Evolutionary conservation across 1,140 invertebrate species (phyloP).

Genomic region (Mamestra configurata): DNA sequence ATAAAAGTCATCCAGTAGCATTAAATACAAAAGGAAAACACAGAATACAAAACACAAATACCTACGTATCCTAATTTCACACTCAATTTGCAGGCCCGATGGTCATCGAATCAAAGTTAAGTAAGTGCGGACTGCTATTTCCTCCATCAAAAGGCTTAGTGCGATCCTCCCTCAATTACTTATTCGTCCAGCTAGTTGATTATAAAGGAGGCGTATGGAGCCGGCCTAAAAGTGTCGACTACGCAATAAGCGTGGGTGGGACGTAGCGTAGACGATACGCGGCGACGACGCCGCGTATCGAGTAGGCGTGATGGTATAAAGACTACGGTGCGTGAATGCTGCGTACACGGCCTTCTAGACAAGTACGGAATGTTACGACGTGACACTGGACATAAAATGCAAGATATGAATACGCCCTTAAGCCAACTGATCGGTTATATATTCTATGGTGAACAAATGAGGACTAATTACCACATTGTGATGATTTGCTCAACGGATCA

Average conservation of each 20-base stretch:
- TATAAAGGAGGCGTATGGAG: slow-evolving; percentile 11
- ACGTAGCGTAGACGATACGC: too few species aligned
- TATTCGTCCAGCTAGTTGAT: slow-evolving; percentile 14
- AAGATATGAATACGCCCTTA: background rate
- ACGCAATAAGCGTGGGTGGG: background rate
- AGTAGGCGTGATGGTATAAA: background rate
- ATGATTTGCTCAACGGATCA: slow-evolving; percentile 39
- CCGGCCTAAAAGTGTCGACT: background rate
- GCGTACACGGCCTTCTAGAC: too few species aligned
- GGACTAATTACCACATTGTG: slow-evolving; percentile 24
- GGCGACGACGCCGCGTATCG: background rate
- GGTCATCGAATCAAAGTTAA: slow-evolving; percentile 29
- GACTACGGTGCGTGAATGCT: background rate
- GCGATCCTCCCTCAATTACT: slow-evolving; percentile 23
- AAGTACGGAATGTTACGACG: too few species aligned
- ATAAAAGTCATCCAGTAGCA: too few species aligned
- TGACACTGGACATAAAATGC: background rate
- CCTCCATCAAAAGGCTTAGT: slow-evolving; percentile 13
- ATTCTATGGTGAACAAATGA: slow-evolving; percentile 24
- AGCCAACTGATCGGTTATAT: background rate
- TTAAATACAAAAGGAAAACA: too few species aligned
- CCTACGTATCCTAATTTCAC: slow-evolving; percentile 18
- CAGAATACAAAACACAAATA: background rate
- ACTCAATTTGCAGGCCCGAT: slow-evolving; percentile 20
- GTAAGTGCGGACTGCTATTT: slow-evolving; percentile 33